Percentiles rank a stretch among this genome's conserved stretches.
phyloP scores from a whole-genome alignment of 2,888 invertebrate genomes.

The Cyclophora punctaria region DNA sequence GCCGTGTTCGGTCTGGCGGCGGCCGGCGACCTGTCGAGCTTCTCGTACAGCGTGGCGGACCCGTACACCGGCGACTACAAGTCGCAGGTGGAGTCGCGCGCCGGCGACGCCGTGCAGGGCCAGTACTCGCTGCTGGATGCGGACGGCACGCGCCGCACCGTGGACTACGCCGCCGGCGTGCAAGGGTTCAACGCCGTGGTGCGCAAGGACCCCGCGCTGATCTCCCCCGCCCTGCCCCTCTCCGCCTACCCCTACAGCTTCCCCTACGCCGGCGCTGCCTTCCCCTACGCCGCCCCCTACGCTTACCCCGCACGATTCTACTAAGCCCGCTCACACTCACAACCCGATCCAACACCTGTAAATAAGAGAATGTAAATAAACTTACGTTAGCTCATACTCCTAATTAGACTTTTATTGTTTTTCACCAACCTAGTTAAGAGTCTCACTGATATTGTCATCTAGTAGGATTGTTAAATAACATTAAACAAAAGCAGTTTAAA shows the following conservation, averaged over 20 bases:
- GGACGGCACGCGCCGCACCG: constrained; percentile 70
- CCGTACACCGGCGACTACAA: constrained; percentile 73
- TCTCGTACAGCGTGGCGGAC: constrained; percentile 74
- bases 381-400: neutral
- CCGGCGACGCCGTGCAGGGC: constrained; percentile 67
- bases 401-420: no score
- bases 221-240: constrained; percentile 26
- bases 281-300: constrained; percentile 16
- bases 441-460: no score
- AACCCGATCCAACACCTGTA: constrained; percentile 33
- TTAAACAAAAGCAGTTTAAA: no score
- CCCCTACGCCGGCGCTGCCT: constrained; percentile 21
- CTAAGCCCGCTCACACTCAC: neutral
- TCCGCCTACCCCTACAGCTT: constrained; percentile 17
- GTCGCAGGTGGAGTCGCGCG: constrained; percentile 67
- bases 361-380: constrained; percentile 13
- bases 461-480: no score
- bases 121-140: constrained; percentile 72
- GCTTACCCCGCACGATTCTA: constrained; percentile 6
- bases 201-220: constrained; percentile 61
- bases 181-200: constrained; percentile 75
- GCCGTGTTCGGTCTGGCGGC: constrained; percentile 37
- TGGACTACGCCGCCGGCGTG: constrained; percentile 70
- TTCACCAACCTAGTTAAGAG: no score
- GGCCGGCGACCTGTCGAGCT: constrained; percentile 51